Evolutionary conservation across 2,797 vertebrate species (phyloP).

Genomic region (Ptychobarbus kaznakovi): DNA sequence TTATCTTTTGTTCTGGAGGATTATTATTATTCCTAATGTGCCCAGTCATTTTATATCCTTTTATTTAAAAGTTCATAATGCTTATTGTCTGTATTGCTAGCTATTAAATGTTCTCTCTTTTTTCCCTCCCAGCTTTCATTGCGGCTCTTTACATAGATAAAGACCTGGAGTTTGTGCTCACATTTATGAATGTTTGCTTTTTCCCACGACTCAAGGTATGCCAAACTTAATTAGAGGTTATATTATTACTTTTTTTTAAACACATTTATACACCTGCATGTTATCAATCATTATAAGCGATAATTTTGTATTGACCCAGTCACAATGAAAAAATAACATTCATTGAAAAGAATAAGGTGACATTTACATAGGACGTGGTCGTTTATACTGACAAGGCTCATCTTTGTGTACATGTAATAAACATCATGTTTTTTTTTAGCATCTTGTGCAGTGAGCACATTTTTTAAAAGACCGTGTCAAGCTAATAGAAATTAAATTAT

Average conservation of each 20-base stretch:
- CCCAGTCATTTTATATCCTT: neutral
- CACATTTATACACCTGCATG: neutral
- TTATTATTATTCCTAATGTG: neutral
- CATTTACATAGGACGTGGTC: neutral
- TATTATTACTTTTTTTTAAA: neutral
- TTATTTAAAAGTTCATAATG: neutral
- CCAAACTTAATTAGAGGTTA: constrained; percentile 46
- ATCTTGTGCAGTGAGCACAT: neutral
- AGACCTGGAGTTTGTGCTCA: constrained; percentile 95
- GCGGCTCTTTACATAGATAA: constrained; percentile 98
- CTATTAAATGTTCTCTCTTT: neutral
- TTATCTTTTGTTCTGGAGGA: neutral
- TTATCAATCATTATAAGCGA: neutral
- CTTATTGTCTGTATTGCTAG: neutral
- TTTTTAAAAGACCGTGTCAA: neutral
- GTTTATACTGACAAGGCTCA: neutral
- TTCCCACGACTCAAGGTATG: constrained; percentile 97
- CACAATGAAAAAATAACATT: neutral
- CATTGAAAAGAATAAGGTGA: neutral
- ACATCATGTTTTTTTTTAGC: neutral
- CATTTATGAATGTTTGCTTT: constrained; percentile 99
- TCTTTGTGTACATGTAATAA: neutral
- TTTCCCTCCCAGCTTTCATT: constrained; percentile 86
- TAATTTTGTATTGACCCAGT: neutral
- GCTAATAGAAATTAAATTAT: neutral